Conservation (phyloP, 2,113 vertebrate species). For the Myanophis thanlyinensis region DNA sequence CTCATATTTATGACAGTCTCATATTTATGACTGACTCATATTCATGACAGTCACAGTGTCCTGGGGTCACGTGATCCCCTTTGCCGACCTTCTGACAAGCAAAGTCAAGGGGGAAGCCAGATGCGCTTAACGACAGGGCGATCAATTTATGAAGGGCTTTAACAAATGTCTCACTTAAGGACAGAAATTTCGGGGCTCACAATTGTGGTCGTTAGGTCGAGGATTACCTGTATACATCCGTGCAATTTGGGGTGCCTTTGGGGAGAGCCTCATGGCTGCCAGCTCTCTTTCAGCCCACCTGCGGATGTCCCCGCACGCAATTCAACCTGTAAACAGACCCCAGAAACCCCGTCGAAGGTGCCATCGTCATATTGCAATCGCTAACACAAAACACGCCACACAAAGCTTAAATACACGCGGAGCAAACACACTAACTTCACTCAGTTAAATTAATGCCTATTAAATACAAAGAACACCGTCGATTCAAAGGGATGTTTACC, state of each 20-base stretch:
- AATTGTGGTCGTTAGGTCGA: not conserved
- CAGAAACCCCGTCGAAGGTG: not conserved
- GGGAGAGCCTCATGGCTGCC: not conserved
- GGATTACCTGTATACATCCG: not conserved
- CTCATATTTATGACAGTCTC: too few species aligned
- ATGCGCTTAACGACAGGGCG: not conserved
- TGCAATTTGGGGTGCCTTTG: not conserved
- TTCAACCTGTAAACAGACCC: not conserved
- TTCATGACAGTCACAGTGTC: too few species aligned
- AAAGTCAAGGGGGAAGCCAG: not conserved
- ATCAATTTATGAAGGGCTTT: not conserved
- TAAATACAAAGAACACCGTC: not conserved
- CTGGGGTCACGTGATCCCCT: too few species aligned
- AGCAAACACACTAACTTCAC: not conserved
- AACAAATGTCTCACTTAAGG: not conserved
- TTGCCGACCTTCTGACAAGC: not conserved
- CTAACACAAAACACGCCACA: not conserved
- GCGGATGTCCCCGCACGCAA: not conserved
- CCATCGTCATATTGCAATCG: not conserved
- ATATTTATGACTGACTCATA: too few species aligned
- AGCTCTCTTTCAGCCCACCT: not conserved
- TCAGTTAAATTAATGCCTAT: not conserved
- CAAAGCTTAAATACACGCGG: not conserved
- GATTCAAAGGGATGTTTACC: not conserved
- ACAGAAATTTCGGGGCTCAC: not conserved